Evolutionary conservation across 2,113 vertebrate genomes (phyloP), one percentile per base, ranked within the genome.

Genomic region (Pelecanus crispus): DNA sequence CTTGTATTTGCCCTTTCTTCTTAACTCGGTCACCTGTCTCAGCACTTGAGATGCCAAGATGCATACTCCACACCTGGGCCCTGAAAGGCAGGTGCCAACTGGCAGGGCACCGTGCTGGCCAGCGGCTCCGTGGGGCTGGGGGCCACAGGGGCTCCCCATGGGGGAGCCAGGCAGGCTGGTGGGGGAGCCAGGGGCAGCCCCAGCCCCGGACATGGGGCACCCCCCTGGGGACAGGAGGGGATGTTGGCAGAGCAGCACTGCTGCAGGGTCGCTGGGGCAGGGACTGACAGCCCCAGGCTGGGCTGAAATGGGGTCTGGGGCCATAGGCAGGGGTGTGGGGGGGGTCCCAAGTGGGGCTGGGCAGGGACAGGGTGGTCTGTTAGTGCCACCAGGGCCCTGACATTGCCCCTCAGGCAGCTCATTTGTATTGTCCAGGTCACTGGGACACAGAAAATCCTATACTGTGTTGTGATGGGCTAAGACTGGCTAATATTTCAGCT

Each of bases 221-320:
- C 9, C 50, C 31, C 14, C 36, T 31, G 34, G n/a, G n/a, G 26
- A 28, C 31, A 84, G 38, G 31, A 29, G 22, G 20, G 29, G 38
- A 28, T 1, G 0, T 4, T 22, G 44, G n/a, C n/a, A 47, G n/a
- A 28, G 4, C 2, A 0, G 50, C 50, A 21, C 12, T 15, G 34
- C 25, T 49, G 66, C 0, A 0, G 59, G 16, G 36, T 29, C 2
- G 1, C 52, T 66, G 50, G 11, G 17, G 11, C 49, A 50, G 56
- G 32, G 70, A 42, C 12, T 10, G 28, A 71, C 4, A 11, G 47
- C 17, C 29, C 20, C 1, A 0, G 45, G 16, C 29, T 67, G 44
- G 34, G 44, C 34, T 42, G 38, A 59, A 42, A 47, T 10, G 17
- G 38, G 44, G 20, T 52, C 36, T 45, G 34, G 38, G 21, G 45